Evolutionary conservation across 2,888 invertebrate species (phyloP).

Genomic region (Cryptocheilus praepositus): DNA sequence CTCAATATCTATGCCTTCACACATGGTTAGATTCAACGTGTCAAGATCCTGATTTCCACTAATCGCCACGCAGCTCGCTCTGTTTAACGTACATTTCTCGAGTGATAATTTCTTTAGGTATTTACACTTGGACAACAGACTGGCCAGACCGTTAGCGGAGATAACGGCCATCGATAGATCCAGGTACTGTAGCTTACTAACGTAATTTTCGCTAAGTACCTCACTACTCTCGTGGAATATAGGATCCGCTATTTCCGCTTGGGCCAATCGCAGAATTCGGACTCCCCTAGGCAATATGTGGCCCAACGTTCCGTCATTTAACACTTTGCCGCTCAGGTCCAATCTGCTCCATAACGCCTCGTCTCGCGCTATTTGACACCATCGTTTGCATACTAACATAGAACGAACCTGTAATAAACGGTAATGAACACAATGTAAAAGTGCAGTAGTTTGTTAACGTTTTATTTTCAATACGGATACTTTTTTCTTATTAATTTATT

Average conservation of each 20-base stretch:
- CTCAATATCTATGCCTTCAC: slow-evolving; percentile 81
- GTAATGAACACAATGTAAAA: too few species aligned
- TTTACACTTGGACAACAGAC: slow-evolving; percentile 81
- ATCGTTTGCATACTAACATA: slow-evolving; percentile 80
- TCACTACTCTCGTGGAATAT: slow-evolving; percentile 73
- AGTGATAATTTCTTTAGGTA: slow-evolving; percentile 88
- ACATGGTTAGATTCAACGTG: slow-evolving; percentile 90
- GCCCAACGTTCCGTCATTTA: slow-evolving; percentile 83
- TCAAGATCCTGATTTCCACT: slow-evolving; percentile 83
- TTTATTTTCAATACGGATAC: too few species aligned
- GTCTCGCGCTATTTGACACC: slow-evolving; percentile 87
- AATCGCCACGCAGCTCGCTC: slow-evolving; percentile 81
- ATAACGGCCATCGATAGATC: slow-evolving; percentile 90
- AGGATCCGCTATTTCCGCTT: slow-evolving; percentile 83
- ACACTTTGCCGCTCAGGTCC: slow-evolving; percentile 84
- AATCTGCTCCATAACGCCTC: slow-evolving; percentile 91
- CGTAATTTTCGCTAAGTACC: slow-evolving; percentile 71
- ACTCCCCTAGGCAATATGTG: slow-evolving; percentile 87
- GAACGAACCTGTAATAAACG: slow-evolving; percentile 70
- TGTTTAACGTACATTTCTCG: slow-evolving; percentile 84
- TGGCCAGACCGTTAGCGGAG: slow-evolving; percentile 77
- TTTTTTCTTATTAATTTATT: too few species aligned
- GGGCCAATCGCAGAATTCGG: slow-evolving; percentile 85
- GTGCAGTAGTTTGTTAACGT: too few species aligned
- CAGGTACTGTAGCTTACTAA: slow-evolving; percentile 84